Evolutionary conservation across 2,888 invertebrate genomes (phyloP), one percentile per base, ranked within the genome.

Genomic region (Ecdyonurus torrentis): DNA sequence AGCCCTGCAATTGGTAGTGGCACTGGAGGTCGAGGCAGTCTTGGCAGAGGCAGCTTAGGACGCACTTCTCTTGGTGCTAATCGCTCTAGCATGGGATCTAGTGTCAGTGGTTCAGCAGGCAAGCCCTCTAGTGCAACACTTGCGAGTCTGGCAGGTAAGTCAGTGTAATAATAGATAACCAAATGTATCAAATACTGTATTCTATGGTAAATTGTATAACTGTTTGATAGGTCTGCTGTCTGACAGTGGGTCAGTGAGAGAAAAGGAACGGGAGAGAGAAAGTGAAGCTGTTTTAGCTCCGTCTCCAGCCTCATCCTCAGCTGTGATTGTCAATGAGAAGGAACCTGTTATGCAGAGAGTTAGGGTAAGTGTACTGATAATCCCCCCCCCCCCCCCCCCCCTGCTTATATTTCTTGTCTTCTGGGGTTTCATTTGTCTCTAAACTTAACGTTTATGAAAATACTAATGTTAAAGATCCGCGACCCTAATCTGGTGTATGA

Each of bases 51-150:
- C 53, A 83, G 83, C 61, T 64, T 67, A 22, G 86, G 86, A 74
- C 74, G 78, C 63, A 77, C 79, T 19, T 78, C 78, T 5, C 71
- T 75, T 74, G 83, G 84, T 50, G 87, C 87, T 20, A 91, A 90
- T 65, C 81, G 91, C 24, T 89, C 90, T 58, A 91, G 91, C 67
- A 75, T 91, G 62, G 87, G 87, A 1, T 89, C 89, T 0, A 86
- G 89, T 52, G 71, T 74, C 2, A 76, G 75, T 61, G 75, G 76
- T 1, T 71, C 72, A 20, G 73, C 75, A 60, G 90, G 91, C 63
- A 95, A 95, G 73, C 94, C 94, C 0, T 86, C 91, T 0, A 88
- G 89, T 58, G 88, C 91, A 0, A 91, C 91, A 0, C 76, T 94
- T 19, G 89, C 88, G 0, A 89, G 89, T 62, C 77, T 95, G 60